Base-by-base conservation (phyloP, 2,888 invertebrate genomes). In the Athrips mouffetella region DNA sequence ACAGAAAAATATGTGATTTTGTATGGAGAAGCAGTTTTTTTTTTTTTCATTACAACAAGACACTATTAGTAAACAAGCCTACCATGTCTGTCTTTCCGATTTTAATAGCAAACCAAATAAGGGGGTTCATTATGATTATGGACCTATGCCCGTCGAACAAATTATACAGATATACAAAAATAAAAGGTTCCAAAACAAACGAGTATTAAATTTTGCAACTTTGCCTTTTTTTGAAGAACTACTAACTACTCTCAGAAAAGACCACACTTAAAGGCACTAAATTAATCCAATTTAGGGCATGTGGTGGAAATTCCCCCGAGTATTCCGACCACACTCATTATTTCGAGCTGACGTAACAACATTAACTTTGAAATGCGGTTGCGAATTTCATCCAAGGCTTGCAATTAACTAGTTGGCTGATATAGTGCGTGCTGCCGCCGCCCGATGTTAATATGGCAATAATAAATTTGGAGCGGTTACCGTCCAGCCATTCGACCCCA, bases 321-420 rank as follows among this genome's bases (percentile, higher is more conserved):
- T 62, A 65, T 58, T 71, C 68, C 59, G 60, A 69, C 68, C 70
- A 64, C 66, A 68, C 70, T 76, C 76, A 79, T 81, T 81, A 81
- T 79, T 78, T 74, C 68, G 68, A 62, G 68, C 73, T 76, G 76
- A 76, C 76, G 72, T 73, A 73, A 78, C 77, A 76, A 73, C 74
- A 81, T 80, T 77, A 80, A 80, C 73, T 80, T 80, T 72, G 76
- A 81, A 84, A 81, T 81, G 78, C 73, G 80, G 79, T 77, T 72
- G 72, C 69, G 75, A 84, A 76, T 81, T 77, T 79, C 79, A 83
- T 80, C 70, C 76, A 75, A 78, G 76, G 72, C 73, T 78, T 76
- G 78, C 83, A 84, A 82, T 84, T 82, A 84, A 84, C 79, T 76
- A 79, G 77, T 75, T 72, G 74, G 65, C 75, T 81, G 81, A 80